A percentile compares a stretch with the other conserved stretches of the same genome.
phyloP scores from a whole-genome alignment of 2,888 invertebrate species.

The Pegoplata infirma region DNA sequence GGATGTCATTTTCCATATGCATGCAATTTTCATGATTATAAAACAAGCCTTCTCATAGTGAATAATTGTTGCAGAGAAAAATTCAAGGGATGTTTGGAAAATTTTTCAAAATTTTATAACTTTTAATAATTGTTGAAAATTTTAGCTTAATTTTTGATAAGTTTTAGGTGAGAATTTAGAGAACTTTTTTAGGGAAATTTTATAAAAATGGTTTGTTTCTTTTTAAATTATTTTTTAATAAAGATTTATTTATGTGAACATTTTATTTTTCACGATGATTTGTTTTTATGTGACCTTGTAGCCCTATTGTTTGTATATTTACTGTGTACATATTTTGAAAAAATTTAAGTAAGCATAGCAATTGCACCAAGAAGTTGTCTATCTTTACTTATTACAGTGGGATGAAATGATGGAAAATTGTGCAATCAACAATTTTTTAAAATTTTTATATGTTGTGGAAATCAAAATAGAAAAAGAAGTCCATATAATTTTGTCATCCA shows the following conservation, averaged over 20 bases:
- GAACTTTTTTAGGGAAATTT: neutral
- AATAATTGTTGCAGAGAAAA: conserved; percentile 46
- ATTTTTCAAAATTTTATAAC: too few relatives aligned
- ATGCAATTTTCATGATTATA: conserved; percentile 8
- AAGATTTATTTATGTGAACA: conserved; percentile 44
- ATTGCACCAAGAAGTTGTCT: conserved; percentile 39
- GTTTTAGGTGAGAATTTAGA: neutral
- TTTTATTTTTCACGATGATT: conserved; percentile 23
- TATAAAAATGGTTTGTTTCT: neutral
- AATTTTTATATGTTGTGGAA: too few relatives aligned
- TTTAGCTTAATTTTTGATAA: neutral
- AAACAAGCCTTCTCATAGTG: conserved; percentile 44
- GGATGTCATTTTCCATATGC: neutral
- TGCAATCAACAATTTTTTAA: too few relatives aligned
- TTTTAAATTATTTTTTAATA: conserved; percentile 27
- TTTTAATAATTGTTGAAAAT: conserved; percentile 8
- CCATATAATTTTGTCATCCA: too few relatives aligned
- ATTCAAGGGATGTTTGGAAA: conserved; percentile 26
- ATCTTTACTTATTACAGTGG: neutral
- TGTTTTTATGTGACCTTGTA: conserved; percentile 45
- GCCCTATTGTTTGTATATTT: neutral
- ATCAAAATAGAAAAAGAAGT: too few relatives aligned
- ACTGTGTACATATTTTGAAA: too few relatives aligned
- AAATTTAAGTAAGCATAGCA: neutral
- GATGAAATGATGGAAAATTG: too few relatives aligned